Base-by-base conservation (phyloP, 2,888 invertebrate species). In the Phymatocera aterrima region DNA sequence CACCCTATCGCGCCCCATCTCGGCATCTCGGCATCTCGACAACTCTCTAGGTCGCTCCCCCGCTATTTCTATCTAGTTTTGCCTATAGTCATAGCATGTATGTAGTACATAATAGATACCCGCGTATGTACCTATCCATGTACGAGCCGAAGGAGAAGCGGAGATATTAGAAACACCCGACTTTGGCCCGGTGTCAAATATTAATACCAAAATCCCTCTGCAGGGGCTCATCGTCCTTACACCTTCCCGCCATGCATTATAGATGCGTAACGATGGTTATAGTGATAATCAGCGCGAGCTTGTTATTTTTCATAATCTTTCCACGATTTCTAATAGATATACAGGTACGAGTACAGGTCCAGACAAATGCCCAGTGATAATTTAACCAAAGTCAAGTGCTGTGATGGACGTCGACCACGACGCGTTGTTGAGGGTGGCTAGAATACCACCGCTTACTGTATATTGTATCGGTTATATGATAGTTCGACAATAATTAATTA, bases 1-100 rank as follows among this genome's bases (percentile, higher is more conserved):
- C 78, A 68, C 78, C 74, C 54, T 75, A 75, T 75, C 74, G 37
- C 40, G 57, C 1, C 74, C 21, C 57, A 57, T 75, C 72, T 48
- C n/a, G 64, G 64, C 48, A 51, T 31, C 43, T 68, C 65, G n/a
- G 37, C 57, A 57, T 75, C 72, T 48, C n/a, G 64, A 37, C 48
- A 51, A 51, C 43, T 68, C 65, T 68, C 18, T 37, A 21, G 64
- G 64, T 64, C 70, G 40, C 40, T 48, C 48, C n/a, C n/a, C n/a
- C n/a, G 70, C n/a, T 48, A 21, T 43, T 70, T 70, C 46, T 21
- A 15, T 18, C 15, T 28, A 60, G n/a, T n/a, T n/a, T n/a, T n/a
- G n/a, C 31, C 61, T 37, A 37, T 64, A 64, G 15, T 18, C 31
- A 54, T 54, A 54, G 24, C n/a, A 18, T 64, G 34, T 18, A 37